Evolutionary conservation across 2,797 vertebrate species (phyloP).

Genomic region (Centroberyx gerrardi): DNA sequence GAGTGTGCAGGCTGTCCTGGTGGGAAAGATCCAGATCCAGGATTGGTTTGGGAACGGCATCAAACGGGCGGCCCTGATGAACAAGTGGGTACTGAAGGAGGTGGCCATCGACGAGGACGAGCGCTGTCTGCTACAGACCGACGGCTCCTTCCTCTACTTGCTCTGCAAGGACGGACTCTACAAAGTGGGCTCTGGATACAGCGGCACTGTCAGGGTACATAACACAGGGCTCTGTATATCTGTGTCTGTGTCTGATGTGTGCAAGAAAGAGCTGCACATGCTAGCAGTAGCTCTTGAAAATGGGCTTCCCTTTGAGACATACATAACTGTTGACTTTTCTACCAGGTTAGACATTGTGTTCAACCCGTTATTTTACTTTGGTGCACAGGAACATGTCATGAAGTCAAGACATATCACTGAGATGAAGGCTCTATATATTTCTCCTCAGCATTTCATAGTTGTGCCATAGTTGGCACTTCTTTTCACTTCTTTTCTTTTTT

Average conservation of each 20-base stretch:
- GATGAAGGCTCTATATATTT: not conserved
- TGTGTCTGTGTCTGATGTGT: conserved; percentile 10
- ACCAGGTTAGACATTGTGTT: not conserved
- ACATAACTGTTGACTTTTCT: not conserved
- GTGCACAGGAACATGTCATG: conserved; percentile 1
- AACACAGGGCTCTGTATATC: not conserved
- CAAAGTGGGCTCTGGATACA: conserved; percentile 99
- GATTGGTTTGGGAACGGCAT: conserved; percentile 99
- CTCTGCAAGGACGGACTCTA: conserved; percentile 99
- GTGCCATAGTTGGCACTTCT: not conserved
- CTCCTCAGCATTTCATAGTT: not conserved
- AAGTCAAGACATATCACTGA: not conserved
- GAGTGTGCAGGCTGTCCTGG: conserved; percentile 97
- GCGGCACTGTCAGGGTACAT: conserved; percentile 95
- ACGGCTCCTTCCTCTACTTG: conserved; percentile 97
- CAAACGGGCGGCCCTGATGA: conserved; percentile 98
- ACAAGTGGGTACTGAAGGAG: conserved; percentile 97
- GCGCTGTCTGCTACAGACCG: conserved; percentile 96
- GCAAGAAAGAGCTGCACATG: not conserved
- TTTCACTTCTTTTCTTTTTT: not conserved
- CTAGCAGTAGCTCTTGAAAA: conserved; percentile 2
- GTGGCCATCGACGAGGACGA: conserved; percentile 96
- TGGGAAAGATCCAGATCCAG: conserved; percentile 99
- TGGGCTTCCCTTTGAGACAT: not conserved
- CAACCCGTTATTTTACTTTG: not conserved